phyloP scores from a whole-genome alignment of 2,888 invertebrate species.

The Ommatoiulus sabulosus region DNA sequence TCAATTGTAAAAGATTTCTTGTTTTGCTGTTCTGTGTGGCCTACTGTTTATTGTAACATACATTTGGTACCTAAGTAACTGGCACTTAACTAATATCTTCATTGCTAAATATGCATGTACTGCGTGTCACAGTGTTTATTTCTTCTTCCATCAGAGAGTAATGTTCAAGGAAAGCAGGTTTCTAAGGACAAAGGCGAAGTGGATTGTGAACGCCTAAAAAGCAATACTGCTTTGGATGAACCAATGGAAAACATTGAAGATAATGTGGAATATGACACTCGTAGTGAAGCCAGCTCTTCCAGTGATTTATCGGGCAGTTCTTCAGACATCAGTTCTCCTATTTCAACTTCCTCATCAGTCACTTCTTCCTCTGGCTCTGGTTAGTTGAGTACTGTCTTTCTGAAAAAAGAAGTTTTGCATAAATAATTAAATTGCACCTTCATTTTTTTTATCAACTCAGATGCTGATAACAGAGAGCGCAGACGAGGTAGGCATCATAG shows the following conservation, averaged over 20 bases:
- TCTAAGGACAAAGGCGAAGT: background rate
- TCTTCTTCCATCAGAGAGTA: background rate
- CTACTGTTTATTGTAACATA: no score
- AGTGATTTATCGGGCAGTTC: constrained; percentile 76
- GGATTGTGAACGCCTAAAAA: constrained; percentile 48
- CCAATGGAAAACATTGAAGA: constrained; percentile 55
- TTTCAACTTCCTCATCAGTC: constrained; percentile 79
- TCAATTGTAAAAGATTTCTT: no score
- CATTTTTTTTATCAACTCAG: background rate
- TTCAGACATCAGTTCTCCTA: constrained; percentile 81
- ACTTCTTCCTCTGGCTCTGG: constrained; percentile 61
- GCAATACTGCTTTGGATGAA: constrained; percentile 42
- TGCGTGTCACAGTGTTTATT: no score
- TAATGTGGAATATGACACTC: constrained; percentile 76
- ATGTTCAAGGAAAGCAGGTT: background rate
- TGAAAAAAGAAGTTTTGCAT: background rate
- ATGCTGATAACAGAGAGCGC: constrained; percentile 23
- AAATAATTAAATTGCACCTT: background rate
- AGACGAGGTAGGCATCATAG: constrained; percentile 47
- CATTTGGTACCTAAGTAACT: no score
- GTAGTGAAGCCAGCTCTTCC: constrained; percentile 89
- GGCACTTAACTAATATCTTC: no score
- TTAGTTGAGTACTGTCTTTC: background rate
- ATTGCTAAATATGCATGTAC: no score
- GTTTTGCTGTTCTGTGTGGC: no score